A percentile compares a stretch with the other conserved stretches of the same genome.
phyloP scores from a whole-genome alignment of 2,888 invertebrate genomes.

The Peribatodes rhomboidaria region DNA sequence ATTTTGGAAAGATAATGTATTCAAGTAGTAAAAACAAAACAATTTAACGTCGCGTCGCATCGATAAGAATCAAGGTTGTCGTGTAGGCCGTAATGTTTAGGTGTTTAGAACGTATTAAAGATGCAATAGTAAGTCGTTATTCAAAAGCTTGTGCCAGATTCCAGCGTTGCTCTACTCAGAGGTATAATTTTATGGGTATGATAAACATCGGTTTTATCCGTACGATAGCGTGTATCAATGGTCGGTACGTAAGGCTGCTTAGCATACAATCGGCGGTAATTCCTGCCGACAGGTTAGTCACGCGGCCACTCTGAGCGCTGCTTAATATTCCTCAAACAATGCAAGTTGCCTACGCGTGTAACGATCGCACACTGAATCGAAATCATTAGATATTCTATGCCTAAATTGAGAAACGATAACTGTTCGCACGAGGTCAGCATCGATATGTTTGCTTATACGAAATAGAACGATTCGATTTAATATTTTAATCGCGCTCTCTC shows the following conservation, averaged over 20 bases:
- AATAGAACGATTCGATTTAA: conserved; percentile 58
- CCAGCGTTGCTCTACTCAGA: not conserved
- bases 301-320: conserved; percentile 72
- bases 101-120: conserved; percentile 15
- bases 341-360: conserved; percentile 72
- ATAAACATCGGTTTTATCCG: conserved; percentile 41
- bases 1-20: conserved; percentile 36
- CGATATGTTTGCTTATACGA: conserved; percentile 74
- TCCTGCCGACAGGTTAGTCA: conserved; percentile 79
- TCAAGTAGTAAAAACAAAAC: conserved; percentile 34
- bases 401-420: conserved; percentile 77
- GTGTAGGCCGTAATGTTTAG: conserved; percentile 4
- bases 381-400: conserved; percentile 42
- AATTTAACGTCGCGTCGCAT: conserved; percentile 13
- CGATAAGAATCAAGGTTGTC: conserved; percentile 34
- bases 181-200: conserved; percentile 35
- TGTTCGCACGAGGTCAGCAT: conserved; percentile 78
- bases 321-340: conserved; percentile 73
- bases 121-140: conserved; percentile 8
- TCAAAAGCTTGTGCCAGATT: conserved; percentile 22
- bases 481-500: conserved; percentile 41
- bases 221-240: conserved; percentile 50
- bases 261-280: conserved; percentile 83
- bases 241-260: conserved; percentile 62
- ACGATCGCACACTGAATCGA: conserved; percentile 68